Percentiles rank a stretch among this genome's conserved stretches.
These are phyloP conservation scores for Patella ulyssiponensis DNA, from an alignment of 2,888 invertebrate species.

Conservation along the genomic window DNA sequence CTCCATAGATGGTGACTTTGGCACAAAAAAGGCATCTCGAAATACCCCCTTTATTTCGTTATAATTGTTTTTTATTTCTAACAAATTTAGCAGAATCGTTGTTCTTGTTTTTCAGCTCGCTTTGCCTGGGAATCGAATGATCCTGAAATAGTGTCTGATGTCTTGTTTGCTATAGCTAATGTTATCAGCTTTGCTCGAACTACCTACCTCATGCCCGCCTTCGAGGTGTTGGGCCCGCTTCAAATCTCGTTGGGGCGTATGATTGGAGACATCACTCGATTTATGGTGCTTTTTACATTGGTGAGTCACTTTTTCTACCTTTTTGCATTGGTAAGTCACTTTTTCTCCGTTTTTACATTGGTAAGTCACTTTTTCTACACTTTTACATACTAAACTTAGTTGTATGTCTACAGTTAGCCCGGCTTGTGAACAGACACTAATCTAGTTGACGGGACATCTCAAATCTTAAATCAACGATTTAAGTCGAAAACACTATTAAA, in stretches of 20 bases:
- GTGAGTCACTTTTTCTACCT: constrained; percentile 48
- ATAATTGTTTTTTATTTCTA: background rate
- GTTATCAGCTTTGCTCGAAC: constrained; percentile 72
- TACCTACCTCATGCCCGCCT: constrained; percentile 73
- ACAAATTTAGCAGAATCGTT: background rate
- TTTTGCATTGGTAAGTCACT: constrained; percentile 63
- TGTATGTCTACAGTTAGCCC: no score
- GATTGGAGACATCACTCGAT: constrained; percentile 72
- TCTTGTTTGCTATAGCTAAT: constrained; percentile 72
- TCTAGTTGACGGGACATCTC: no score
- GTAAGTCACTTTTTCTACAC: constrained; percentile 48
- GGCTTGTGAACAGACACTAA: no score
- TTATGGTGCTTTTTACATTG: constrained; percentile 71
- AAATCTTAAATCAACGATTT: no score
- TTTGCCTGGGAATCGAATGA: constrained; percentile 71
- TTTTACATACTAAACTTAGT: no score
- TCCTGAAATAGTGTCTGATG: constrained; percentile 72
- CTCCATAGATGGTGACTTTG: no score
- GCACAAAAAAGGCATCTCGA: no score
- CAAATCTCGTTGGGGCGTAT: constrained; percentile 72
- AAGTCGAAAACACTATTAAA: no score
- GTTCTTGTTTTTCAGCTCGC: constrained; percentile 60
- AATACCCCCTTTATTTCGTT: no score
- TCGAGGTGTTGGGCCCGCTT: constrained; percentile 71
- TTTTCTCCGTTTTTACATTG: constrained; percentile 60